Evolutionary conservation across 2,888 invertebrate genomes (phyloP).

Genomic region (Lithophane socia): DNA sequence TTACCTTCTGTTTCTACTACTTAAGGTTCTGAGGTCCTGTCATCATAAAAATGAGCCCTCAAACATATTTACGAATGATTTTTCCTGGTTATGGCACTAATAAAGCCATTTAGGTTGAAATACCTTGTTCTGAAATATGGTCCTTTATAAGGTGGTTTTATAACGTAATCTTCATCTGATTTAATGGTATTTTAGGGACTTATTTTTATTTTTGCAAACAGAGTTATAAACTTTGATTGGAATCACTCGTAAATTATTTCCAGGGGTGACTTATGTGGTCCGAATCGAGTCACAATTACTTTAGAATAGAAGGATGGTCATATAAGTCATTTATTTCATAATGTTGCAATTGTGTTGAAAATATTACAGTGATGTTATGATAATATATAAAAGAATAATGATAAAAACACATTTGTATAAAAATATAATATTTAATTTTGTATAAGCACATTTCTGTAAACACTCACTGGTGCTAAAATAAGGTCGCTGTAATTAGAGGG

Average conservation of each 20-base stretch:
- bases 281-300: neutral
- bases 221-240: conserved; percentile 8
- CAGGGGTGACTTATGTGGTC: no score
- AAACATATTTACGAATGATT: conserved; percentile 36
- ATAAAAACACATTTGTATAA: neutral
- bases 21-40: neutral
- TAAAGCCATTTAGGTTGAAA: conserved; percentile 47
- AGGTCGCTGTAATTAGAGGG: neutral
- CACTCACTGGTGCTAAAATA: conserved; percentile 2
- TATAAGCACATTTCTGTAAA: neutral
- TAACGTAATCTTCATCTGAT: conserved; percentile 20
- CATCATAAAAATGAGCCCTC: conserved; percentile 23
- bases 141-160: conserved; percentile 49
- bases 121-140: conserved; percentile 47
- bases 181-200: conserved; percentile 17
- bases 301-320: neutral
- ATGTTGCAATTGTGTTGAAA: no score
- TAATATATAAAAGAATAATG: no score
- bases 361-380: no score
- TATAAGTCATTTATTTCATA: no score
- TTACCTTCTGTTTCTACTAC: conserved; percentile 10
- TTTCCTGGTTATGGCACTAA: conserved; percentile 38
- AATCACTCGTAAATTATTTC: neutral
- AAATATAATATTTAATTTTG: neutral
- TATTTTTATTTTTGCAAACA: conserved; percentile 29